Evolutionary conservation across 1,140 invertebrate genomes (phyloP).

Genomic region (Drosophila pallidifrons): DNA sequence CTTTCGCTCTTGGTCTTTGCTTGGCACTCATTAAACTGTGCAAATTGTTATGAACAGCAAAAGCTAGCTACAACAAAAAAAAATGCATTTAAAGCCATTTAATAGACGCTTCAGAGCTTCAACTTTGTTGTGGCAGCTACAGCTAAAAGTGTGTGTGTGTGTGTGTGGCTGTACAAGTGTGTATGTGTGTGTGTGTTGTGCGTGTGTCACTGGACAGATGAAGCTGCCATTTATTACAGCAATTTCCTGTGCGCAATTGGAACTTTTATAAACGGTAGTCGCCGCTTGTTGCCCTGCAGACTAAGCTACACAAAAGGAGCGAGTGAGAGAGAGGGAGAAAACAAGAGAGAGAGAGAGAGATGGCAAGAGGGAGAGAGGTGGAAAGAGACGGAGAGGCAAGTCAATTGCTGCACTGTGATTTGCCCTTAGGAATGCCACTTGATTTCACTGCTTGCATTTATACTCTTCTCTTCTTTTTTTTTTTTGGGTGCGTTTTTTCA

Average conservation of each 20-base stretch:
- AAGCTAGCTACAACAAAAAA: slow-evolving; percentile 20
- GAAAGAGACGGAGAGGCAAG: no score
- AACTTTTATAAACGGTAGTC: slow-evolving; percentile 79
- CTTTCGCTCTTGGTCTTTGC: neutral
- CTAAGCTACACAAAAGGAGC: neutral
- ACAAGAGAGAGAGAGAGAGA: no score
- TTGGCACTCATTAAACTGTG: slow-evolving; percentile 63
- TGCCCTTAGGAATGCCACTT: slow-evolving; percentile 3
- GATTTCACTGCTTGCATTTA: no score
- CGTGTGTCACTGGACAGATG: slow-evolving; percentile 36
- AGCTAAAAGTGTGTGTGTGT: neutral
- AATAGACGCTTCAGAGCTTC: slow-evolving; percentile 53
- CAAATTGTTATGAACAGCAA: slow-evolving; percentile 62
- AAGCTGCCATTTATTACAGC: slow-evolving; percentile 74
- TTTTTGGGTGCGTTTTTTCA: slow-evolving; percentile 12
- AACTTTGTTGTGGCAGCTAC: slow-evolving; percentile 3
- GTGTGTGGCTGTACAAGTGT: neutral
- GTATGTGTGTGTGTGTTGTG: slow-evolving; percentile 14
- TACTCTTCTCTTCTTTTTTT: neutral
- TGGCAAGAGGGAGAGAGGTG: no score
- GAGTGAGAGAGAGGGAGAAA: neutral
- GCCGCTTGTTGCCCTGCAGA: slow-evolving; percentile 50
- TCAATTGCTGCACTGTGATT: slow-evolving; percentile 21
- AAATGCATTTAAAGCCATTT: slow-evolving; percentile 71
- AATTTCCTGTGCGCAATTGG: slow-evolving; percentile 80